phyloP scores from a whole-genome alignment of 1,140 invertebrate genomes.

The Bilobella aurantiaca region DNA sequence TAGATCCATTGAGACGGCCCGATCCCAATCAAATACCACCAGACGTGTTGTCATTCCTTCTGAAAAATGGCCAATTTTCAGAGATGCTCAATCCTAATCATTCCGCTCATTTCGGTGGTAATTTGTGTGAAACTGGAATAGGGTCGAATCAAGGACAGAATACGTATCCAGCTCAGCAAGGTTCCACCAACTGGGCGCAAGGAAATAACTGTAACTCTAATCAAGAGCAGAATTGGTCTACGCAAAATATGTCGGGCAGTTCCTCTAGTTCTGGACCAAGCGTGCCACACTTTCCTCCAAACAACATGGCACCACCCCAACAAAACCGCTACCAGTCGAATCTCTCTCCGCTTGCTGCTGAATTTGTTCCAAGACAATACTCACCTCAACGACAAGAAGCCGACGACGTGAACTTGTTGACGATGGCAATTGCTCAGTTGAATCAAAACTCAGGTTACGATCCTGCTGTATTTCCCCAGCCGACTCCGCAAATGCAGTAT shows the following conservation, averaged over 20 bases:
- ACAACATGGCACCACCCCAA: too few relatives aligned
- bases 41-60: conserved; percentile 19
- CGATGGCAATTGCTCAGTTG: not conserved
- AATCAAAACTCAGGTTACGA: not conserved
- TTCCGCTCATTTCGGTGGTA: too few relatives aligned
- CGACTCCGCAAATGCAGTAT: too few relatives aligned
- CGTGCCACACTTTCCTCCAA: not conserved
- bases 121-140: too few relatives aligned
- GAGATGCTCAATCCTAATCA: conserved; percentile 13
- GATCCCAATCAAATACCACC: conserved; percentile 26
- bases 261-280: not conserved
- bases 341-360: not conserved
- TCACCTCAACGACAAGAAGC: not conserved
- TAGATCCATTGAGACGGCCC: conserved; percentile 18
- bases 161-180: not conserved
- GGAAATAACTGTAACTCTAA: not conserved
- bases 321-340: not conserved
- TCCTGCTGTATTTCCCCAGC: not conserved
- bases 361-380: not conserved
- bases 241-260: too few relatives aligned
- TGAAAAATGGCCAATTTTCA: conserved; percentile 14
- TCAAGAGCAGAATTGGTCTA: not conserved
- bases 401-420: not conserved
- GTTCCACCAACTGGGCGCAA: not conserved
- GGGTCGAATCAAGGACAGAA: too few relatives aligned